These are phyloP conservation scores for Paracentrotus lividus DNA, from an alignment of 53 echinoderm and acorn worm species.

Conservation along the genomic window DNA sequence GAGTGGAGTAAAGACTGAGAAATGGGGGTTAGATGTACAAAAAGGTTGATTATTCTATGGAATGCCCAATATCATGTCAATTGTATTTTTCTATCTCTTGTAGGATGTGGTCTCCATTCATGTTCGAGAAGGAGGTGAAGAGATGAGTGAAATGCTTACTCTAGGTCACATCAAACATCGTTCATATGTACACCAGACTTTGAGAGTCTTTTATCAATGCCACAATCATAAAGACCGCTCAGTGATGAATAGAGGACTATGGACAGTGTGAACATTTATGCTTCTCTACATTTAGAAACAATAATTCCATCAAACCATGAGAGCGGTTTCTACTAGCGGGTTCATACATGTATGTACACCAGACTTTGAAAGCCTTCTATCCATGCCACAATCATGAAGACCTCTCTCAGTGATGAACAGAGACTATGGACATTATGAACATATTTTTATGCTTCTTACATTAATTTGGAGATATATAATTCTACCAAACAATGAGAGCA, in stretches of 20 bases:
- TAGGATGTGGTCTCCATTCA: constrained; percentile 92
- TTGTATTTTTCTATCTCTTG: too few species aligned
- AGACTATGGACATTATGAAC: neutral
- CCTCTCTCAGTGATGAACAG: neutral
- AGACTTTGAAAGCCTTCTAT: constrained; percentile 86
- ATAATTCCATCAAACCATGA: neutral
- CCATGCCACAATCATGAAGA: constrained; percentile 37
- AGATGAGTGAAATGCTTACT: constrained; percentile 82
- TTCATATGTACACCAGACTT: constrained; percentile 93
- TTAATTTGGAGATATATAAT: neutral
- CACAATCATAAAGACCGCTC: neutral
- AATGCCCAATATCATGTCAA: too few species aligned
- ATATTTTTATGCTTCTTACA: neutral
- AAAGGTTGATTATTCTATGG: neutral
- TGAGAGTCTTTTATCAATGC: constrained; percentile 78
- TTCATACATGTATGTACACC: constrained; percentile 83
- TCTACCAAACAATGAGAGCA: neutral
- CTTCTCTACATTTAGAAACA: neutral
- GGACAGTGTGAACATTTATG: neutral
- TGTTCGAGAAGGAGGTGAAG: constrained; percentile 75
- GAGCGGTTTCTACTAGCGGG: neutral
- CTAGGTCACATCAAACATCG: constrained; percentile 92
- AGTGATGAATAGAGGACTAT: neutral
- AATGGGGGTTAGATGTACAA: too few species aligned
- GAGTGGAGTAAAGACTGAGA: too few species aligned